These are phyloP conservation scores for Trogon surrucura DNA, from an alignment of 2,113 vertebrate species.

Conservation along the genomic window DNA sequence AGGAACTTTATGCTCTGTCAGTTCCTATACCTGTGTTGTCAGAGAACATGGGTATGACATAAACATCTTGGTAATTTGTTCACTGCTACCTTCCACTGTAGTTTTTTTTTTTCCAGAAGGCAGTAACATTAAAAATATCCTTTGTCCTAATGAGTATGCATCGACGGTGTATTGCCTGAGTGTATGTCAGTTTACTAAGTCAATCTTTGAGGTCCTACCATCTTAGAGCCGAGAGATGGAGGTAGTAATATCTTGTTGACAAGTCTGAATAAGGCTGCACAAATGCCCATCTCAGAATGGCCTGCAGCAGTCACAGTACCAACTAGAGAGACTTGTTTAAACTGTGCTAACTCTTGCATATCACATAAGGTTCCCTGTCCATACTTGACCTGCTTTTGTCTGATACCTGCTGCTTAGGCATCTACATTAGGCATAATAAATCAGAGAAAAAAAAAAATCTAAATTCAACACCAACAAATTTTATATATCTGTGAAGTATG, in stretches of 20 bases:
- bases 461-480: background rate
- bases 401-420: background rate
- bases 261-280: constrained; percentile 59
- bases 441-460: background rate
- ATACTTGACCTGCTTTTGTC: background rate
- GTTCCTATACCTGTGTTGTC: background rate
- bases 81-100: background rate
- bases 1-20: constrained; percentile 6
- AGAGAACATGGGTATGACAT: background rate
- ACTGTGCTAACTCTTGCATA: background rate
- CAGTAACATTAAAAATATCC: background rate
- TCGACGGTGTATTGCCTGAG: background rate
- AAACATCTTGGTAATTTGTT: background rate
- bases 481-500: background rate
- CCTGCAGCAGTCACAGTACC: constrained; percentile 36
- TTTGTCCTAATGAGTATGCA: background rate
- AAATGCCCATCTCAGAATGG: constrained; percentile 53
- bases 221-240: constrained; percentile 55
- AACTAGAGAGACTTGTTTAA: constrained; percentile 4
- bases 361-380: background rate
- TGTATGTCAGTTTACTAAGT: constrained; percentile 42
- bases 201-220: constrained; percentile 35
- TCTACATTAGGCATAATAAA: background rate
- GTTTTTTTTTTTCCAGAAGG: background rate
- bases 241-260: constrained; percentile 35